These are phyloP conservation scores for Morpho achilles DNA, from an alignment of 2,888 invertebrate genomes.

Conservation along the genomic window DNA sequence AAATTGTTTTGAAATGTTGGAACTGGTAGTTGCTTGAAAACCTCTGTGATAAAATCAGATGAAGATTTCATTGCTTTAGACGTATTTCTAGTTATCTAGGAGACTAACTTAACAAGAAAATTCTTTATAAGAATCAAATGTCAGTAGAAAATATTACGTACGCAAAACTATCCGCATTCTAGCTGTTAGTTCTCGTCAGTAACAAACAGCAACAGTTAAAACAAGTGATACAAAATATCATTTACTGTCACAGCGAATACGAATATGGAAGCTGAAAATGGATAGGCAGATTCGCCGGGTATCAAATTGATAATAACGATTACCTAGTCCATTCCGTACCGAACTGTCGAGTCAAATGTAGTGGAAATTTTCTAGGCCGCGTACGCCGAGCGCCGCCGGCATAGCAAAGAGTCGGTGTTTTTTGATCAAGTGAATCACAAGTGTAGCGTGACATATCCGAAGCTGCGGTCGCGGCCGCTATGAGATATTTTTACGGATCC, in stretches of 20 bases:
- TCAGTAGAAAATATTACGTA: too few relatives aligned
- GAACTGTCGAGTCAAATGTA: slow-evolving; percentile 47
- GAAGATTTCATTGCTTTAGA: too few relatives aligned
- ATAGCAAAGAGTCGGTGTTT: slow-evolving; percentile 53
- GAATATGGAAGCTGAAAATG: slow-evolving; percentile 4
- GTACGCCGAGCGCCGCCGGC: slow-evolving; percentile 44
- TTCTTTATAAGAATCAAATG: too few relatives aligned
- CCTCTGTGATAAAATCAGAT: too few relatives aligned
- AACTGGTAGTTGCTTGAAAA: too few relatives aligned
- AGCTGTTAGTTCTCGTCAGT: too few relatives aligned
- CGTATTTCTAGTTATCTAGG: too few relatives aligned
- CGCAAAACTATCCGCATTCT: too few relatives aligned
- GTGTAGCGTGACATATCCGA: slow-evolving; percentile 62
- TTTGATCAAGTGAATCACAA: slow-evolving; percentile 55
- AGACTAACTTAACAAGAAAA: too few relatives aligned
- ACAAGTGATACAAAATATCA: neutral
- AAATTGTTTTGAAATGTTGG: too few relatives aligned
- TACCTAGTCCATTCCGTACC: slow-evolving; percentile 26
- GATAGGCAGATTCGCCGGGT: slow-evolving; percentile 9
- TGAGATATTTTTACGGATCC: slow-evolving; percentile 54
- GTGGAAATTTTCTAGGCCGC: slow-evolving; percentile 54
- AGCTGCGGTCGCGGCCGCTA: slow-evolving; percentile 44
- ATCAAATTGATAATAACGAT: slow-evolving; percentile 21
- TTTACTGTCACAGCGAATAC: slow-evolving; percentile 5
- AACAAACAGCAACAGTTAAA: too few relatives aligned